Conservation (phyloP, 2,888 invertebrate species). For the Xylophagus ater region DNA sequence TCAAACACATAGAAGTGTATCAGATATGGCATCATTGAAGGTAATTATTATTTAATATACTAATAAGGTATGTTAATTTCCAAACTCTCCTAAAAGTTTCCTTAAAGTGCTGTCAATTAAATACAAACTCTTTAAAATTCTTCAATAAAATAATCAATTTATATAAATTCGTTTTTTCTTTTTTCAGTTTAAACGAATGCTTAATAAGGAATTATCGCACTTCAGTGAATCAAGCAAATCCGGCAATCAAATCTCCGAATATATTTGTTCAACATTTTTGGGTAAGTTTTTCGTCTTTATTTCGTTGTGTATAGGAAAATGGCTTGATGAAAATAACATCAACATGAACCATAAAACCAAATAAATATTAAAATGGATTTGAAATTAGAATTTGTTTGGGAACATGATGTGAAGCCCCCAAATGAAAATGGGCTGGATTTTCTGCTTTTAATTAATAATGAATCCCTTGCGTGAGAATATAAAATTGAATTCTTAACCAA, state of each 20-base stretch:
- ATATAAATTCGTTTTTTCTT: constrained; percentile 18
- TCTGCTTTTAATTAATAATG: no score
- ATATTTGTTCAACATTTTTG: constrained; percentile 97
- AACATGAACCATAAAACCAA: no score
- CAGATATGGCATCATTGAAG: constrained; percentile 99
- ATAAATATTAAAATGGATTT: no score
- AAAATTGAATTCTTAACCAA: no score
- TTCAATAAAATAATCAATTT: constrained; percentile 6
- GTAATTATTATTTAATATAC: constrained; percentile 46
- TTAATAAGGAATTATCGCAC: constrained; percentile 97
- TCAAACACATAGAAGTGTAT: constrained; percentile 97
- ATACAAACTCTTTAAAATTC: not conserved
- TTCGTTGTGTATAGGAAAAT: no score
- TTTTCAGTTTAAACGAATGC: constrained; percentile 95
- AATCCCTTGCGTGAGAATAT: no score
- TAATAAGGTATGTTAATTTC: constrained; percentile 2
- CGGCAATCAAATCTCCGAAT: constrained; percentile 98
- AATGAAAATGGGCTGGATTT: no score
- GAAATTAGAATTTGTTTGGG: no score
- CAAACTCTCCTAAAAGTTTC: constrained; percentile 5
- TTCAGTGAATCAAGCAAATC: constrained; percentile 98
- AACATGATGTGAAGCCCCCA: no score
- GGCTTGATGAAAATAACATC: no score
- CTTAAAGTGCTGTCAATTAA: not conserved
- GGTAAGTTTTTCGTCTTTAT: constrained; percentile 81